These are phyloP conservation scores for Sphaeramia orbicularis DNA, from an alignment of 2,797 vertebrate genomes.

Conservation along the genomic window DNA sequence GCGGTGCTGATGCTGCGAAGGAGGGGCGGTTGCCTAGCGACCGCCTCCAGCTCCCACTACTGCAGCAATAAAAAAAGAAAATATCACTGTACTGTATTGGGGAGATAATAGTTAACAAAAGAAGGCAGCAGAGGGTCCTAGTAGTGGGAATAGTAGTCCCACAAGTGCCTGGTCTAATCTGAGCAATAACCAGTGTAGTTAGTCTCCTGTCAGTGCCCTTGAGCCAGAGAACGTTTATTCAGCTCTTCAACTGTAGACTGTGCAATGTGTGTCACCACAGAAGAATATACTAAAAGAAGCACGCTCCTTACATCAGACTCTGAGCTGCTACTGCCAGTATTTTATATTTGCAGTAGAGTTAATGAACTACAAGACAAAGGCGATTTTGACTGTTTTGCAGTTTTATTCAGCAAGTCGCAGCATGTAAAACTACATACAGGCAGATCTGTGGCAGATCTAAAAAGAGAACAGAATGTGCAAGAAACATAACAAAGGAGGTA, in stretches of 20 bases:
- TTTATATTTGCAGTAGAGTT: not conserved
- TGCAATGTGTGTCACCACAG: too few relatives aligned
- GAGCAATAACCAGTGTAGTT: not conserved
- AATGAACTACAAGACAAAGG: constrained; percentile 12
- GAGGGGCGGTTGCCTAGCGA: constrained; percentile 81
- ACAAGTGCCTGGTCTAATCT: constrained; percentile 9
- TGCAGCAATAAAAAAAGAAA: constrained; percentile 41
- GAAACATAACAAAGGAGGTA: constrained; percentile 14
- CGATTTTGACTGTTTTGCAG: constrained; percentile 13
- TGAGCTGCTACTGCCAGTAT: not conserved
- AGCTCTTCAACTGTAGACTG: constrained; percentile 1
- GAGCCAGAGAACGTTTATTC: not conserved
- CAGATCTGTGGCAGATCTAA: constrained; percentile 23
- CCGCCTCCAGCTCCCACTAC: constrained; percentile 50
- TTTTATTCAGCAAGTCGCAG: constrained; percentile 73
- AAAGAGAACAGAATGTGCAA: constrained; percentile 47
- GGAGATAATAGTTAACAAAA: constrained; percentile 3
- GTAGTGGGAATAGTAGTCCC: not conserved
- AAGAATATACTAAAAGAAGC: too few relatives aligned
- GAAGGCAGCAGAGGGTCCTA: not conserved
- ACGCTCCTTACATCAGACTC: too few relatives aligned
- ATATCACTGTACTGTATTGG: not conserved
- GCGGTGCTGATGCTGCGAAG: constrained; percentile 84
- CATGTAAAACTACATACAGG: constrained; percentile 51
- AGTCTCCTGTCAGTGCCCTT: constrained; percentile 11